Percentiles rank a stretch among this genome's conserved stretches.
Conservation (phyloP, 2,797 vertebrate species). For the Danionella dracula region DNA sequence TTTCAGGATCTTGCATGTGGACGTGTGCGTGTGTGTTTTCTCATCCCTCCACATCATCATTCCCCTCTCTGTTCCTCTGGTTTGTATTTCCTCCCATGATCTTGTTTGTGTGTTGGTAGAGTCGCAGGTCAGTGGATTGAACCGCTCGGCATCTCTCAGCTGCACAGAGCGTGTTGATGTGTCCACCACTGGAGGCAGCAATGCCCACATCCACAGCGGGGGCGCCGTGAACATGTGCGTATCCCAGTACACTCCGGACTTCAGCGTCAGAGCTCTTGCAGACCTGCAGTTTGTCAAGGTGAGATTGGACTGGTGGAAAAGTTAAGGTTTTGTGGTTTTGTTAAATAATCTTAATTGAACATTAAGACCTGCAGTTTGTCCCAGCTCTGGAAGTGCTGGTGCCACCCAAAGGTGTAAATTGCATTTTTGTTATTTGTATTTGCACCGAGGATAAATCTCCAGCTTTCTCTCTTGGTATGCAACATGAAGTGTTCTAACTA, state of each 20-base stretch:
- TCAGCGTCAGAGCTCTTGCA: constrained; percentile 84
- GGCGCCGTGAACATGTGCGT: constrained; percentile 47
- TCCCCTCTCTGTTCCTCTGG: background rate
- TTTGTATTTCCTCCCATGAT: background rate
- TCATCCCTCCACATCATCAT: too few species aligned
- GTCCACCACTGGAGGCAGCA: constrained; percentile 68
- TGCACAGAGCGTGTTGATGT: constrained; percentile 71
- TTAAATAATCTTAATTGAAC: too few species aligned
- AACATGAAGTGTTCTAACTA: too few species aligned
- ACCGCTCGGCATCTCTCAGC: constrained; percentile 85
- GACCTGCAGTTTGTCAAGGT: constrained; percentile 95
- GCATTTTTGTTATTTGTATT: too few species aligned
- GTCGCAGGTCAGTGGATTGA: constrained; percentile 77
- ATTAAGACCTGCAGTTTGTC: too few species aligned
- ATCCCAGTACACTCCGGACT: constrained; percentile 83
- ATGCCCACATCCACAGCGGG: constrained; percentile 72
- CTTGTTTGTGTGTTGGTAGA: constrained; percentile 62
- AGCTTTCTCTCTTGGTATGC: too few species aligned
- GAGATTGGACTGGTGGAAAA: too few species aligned
- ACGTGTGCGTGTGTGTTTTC: background rate
- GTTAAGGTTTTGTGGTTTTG: too few species aligned
- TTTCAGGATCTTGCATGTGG: background rate
- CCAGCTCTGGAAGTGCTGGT: too few species aligned
- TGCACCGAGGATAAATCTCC: too few species aligned
- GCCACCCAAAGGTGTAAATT: too few species aligned